These are phyloP conservation scores for Zonotrichia albicollis DNA, from an alignment of 2,797 vertebrate genomes.

Conservation along the genomic window DNA sequence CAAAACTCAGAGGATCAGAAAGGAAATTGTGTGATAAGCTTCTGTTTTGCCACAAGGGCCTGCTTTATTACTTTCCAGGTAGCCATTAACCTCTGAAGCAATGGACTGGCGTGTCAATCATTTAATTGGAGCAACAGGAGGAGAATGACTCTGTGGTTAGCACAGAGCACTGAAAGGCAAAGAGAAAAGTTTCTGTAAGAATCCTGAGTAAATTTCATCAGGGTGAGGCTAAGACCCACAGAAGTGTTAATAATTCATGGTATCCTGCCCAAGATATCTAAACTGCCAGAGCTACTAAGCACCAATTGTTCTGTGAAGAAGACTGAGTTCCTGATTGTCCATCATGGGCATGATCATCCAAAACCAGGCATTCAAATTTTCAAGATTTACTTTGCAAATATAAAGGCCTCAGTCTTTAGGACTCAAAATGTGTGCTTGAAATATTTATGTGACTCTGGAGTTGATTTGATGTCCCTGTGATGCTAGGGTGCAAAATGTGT, in stretches of 20 bases:
- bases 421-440: not conserved
- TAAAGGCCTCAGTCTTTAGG: not conserved
- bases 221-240: not conserved
- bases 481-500: not conserved
- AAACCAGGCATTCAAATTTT: not conserved
- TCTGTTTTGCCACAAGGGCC: not conserved
- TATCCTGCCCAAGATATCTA: not conserved
- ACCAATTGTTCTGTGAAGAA: not conserved
- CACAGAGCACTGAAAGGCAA: not conserved
- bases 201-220: not conserved
- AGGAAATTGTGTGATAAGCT: not conserved
- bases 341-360: not conserved
- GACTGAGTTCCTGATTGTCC: not conserved
- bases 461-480: not conserved
- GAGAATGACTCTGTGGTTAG: not conserved
- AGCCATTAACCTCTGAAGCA: not conserved
- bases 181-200: not conserved
- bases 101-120: not conserved
- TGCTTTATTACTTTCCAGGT: not conserved
- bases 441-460: fast-evolving
- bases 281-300: not conserved
- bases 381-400: not conserved
- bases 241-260: not conserved
- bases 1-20: not conserved
- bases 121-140: not conserved